These are phyloP conservation scores for Drosophila navojoa DNA, from an alignment of 1,140 invertebrate genomes.

Conservation along the genomic window DNA sequence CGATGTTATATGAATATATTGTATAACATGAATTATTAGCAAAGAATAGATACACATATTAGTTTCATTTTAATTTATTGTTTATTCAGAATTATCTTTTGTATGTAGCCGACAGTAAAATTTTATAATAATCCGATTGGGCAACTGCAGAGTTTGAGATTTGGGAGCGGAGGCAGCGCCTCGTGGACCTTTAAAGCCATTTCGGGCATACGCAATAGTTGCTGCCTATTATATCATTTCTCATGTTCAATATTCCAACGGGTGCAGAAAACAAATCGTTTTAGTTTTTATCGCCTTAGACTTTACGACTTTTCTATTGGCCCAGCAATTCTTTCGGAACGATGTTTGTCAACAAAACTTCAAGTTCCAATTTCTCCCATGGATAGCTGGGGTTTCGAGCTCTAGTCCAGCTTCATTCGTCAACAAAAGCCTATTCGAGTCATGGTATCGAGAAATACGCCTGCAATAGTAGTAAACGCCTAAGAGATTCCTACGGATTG, in stretches of 20 bases:
- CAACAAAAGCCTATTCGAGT: background rate
- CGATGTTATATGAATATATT: too few relatives aligned
- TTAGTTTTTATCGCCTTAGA: conserved; percentile 54
- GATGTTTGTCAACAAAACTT: conserved; percentile 44
- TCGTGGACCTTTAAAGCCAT: too few relatives aligned
- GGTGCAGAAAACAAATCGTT: conserved; percentile 52
- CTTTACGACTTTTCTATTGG: conserved; percentile 65
- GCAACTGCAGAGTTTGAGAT: background rate
- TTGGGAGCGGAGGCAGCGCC: background rate
- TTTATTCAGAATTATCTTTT: too few relatives aligned
- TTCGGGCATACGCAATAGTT: background rate
- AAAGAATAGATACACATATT: too few relatives aligned
- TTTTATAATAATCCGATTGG: too few relatives aligned
- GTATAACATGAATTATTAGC: too few relatives aligned
- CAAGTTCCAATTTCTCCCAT: too few relatives aligned
- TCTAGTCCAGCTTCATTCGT: background rate
- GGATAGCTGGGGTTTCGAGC: too few relatives aligned
- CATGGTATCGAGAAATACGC: background rate
- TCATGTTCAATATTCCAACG: conserved; percentile 21
- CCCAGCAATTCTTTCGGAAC: conserved; percentile 41
- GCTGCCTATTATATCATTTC: background rate
- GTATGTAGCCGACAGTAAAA: too few relatives aligned
- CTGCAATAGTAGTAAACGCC: background rate
- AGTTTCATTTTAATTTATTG: too few relatives aligned
- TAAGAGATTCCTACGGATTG: conserved; percentile 3